phyloP scores from a whole-genome alignment of 2,888 invertebrate species.

The Catocala fraxini region DNA sequence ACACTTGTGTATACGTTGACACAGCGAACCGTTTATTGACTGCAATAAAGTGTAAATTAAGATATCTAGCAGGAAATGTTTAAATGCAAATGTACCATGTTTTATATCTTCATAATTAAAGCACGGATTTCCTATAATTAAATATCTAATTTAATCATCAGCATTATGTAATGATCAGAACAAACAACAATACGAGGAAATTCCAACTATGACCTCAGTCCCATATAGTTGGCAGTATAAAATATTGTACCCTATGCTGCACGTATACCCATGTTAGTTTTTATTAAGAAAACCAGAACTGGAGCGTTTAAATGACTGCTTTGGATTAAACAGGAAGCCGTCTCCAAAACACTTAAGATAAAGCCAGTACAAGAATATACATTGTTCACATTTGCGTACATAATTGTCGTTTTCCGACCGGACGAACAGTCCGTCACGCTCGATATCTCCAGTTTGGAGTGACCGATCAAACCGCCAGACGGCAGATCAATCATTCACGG shows the following conservation, averaged over 20 bases:
- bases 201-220: background rate
- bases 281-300: background rate
- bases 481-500: slow-evolving; percentile 37
- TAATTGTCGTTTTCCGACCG: slow-evolving; percentile 20
- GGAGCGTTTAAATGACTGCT: background rate
- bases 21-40: too few relatives aligned
- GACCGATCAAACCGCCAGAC: slow-evolving; percentile 49
- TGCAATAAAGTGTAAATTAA: too few relatives aligned
- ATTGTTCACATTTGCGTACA: slow-evolving; percentile 24
- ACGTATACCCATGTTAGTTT: background rate
- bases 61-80: slow-evolving; percentile 36
- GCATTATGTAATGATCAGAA: slow-evolving; percentile 5
- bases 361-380: slow-evolving; percentile 1
- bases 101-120: slow-evolving; percentile 33
- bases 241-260: background rate
- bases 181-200: background rate
- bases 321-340: too few relatives aligned
- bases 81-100: slow-evolving; percentile 43
- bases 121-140: slow-evolving; percentile 47
- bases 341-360: too few relatives aligned
- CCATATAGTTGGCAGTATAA: background rate
- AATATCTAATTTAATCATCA: slow-evolving; percentile 25
- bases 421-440: slow-evolving; percentile 35
- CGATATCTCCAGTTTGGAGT: slow-evolving; percentile 38
- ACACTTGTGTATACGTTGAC: too few relatives aligned